Base-by-base conservation (phyloP, 1,140 invertebrate genomes). In the Cyphomyrmex costatus region DNA sequence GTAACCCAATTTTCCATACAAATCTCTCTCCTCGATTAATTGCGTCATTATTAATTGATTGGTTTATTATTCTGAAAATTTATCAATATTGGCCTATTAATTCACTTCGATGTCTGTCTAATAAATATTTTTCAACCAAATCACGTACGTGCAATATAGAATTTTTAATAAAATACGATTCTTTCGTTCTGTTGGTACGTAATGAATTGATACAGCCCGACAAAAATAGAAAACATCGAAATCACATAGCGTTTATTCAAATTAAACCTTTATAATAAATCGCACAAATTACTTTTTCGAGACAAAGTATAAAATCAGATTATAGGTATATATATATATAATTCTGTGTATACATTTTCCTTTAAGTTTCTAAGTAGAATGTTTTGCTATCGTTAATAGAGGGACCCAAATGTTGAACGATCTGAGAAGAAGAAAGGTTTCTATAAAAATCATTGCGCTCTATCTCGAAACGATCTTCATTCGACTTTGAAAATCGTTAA, bases 401-500 rank as follows among this genome's bases (percentile, higher is more conserved):
- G 0, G 12, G 49, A 66, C 4, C 19, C 6, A 66, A 71, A 51
- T 21, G 5, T 46, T 16, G 14, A 68, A 14, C 8, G 6, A 27
- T 42, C 16, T 19, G 0, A n/a, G n/a, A 1, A 27, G n/a, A 12
- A n/a, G 5, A 46, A 53, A 68, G 33, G 7, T 3, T 56, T 36
- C 2, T 70, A 30, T 42, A 68, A 56, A 33, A 46, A 49, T 73
- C 4, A 36, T 60, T 21, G n/a, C 24, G 24, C 19, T 56, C 16
- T 53, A 80, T 80, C 24, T 36, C 21, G 27, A 73, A 51, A 16
- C 24, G 63, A 71, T 8, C 49, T 70, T 49, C 21, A 51, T n/a
- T 24, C 58, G 60, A 71, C 60, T 82, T 10, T 49, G 76, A 74
- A 89, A 66, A 92, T 92, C 91, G 91, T 92, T 91, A 91, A 92